phyloP scores from a whole-genome alignment of 2,797 vertebrate species.

The Carcharodon carcharias region DNA sequence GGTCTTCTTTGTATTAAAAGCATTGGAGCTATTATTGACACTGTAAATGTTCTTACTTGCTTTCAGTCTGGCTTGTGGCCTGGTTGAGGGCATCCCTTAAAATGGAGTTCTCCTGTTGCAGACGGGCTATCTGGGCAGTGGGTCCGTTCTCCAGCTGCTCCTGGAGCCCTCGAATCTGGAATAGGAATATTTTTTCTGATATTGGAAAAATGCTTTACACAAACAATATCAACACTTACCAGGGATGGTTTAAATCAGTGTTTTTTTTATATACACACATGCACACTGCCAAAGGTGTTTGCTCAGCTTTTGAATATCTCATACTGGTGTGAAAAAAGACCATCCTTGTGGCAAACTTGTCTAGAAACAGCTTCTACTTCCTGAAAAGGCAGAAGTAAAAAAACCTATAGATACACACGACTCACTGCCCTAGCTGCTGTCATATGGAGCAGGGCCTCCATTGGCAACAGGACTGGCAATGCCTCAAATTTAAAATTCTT shows the following conservation, averaged over 20 bases:
- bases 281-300: background rate
- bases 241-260: background rate
- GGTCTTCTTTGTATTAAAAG: background rate
- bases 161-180: slow-evolving; percentile 73
- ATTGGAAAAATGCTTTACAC: background rate
- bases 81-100: slow-evolving; percentile 90
- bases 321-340: background rate
- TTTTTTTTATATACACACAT: background rate
- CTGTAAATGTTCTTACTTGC: slow-evolving; percentile 72
- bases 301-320: background rate
- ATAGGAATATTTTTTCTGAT: slow-evolving; percentile 30
- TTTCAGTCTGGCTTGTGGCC: slow-evolving; percentile 90
- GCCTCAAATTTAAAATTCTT: background rate
- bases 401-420: background rate
- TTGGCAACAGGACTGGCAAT: background rate
- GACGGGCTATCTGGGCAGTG: slow-evolving; percentile 79
- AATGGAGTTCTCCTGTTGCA: slow-evolving; percentile 95
- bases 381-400: background rate
- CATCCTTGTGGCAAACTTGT: background rate
- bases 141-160: slow-evolving; percentile 91
- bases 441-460: background rate
- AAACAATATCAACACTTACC: background rate
- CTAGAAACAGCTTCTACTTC: background rate
- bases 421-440: background rate
- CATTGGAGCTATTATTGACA: background rate